Percentiles rank a stretch among this genome's conserved stretches.
Evolutionary conservation across 1,140 invertebrate species (phyloP).

Genomic region (Hylaeus volcanicus): DNA sequence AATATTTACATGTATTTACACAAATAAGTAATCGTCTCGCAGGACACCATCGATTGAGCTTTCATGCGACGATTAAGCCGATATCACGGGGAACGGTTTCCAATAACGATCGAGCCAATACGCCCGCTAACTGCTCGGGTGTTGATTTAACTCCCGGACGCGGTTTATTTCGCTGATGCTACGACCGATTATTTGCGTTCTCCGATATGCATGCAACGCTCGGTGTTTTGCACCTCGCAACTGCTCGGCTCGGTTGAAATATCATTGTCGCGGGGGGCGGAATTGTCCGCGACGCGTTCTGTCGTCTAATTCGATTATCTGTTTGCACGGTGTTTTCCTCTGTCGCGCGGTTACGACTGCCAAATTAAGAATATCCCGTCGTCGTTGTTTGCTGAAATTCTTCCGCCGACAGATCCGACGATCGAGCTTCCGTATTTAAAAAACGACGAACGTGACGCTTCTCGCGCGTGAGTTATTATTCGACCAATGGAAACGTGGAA

Average conservation of each 20-base stretch:
- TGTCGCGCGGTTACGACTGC: background rate
- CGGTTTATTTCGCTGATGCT: constrained; percentile 47
- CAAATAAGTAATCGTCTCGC: constrained; percentile 66
- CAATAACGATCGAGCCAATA: constrained; percentile 21
- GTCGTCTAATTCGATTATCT: constrained; percentile 44
- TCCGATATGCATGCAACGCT: constrained; percentile 20
- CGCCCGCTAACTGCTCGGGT: background rate
- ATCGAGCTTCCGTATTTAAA: too few relatives aligned
- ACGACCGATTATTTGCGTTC: constrained; percentile 53
- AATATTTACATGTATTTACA: constrained; percentile 79
- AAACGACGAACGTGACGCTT: too few relatives aligned
- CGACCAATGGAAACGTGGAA: too few relatives aligned
- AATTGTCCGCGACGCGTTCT: constrained; percentile 32
- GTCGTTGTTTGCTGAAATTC: background rate
- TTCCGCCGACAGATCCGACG: too few relatives aligned
- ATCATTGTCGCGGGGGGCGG: constrained; percentile 22
- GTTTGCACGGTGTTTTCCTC: background rate
- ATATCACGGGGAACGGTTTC: constrained; percentile 35
- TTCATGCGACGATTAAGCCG: constrained; percentile 60
- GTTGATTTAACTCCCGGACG: constrained; percentile 45
- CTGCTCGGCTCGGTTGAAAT: constrained; percentile 38
- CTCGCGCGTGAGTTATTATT: too few relatives aligned
- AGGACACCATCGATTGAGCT: constrained; percentile 63
- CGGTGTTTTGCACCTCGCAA: constrained; percentile 29
- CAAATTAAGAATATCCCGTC: constrained; percentile 4